A percentile compares a stretch with the other conserved stretches of the same genome.
These are phyloP conservation scores for Nineta flava DNA, from an alignment of 2,888 invertebrate genomes.

Conservation along the genomic window DNA sequence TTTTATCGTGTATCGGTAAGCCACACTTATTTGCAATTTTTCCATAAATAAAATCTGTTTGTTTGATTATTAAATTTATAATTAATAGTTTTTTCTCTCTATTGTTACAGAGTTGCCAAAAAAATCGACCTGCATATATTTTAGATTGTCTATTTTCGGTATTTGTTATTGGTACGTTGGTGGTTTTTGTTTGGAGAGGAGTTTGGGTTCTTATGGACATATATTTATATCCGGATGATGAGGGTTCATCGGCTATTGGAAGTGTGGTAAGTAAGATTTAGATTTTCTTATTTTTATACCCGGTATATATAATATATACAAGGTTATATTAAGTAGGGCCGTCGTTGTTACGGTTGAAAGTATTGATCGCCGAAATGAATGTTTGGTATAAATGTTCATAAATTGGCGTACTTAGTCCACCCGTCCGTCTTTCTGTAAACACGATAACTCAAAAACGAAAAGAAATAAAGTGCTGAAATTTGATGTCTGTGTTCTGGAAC, in stretches of 20 bases:
- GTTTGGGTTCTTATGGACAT: constrained; percentile 70
- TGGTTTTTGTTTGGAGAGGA: constrained; percentile 81
- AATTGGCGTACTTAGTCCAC: too few relatives aligned
- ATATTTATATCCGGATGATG: constrained; percentile 58
- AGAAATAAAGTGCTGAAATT: too few relatives aligned
- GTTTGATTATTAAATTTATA: background rate
- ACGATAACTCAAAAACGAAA: too few relatives aligned
- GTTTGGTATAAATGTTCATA: too few relatives aligned
- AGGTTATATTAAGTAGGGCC: too few relatives aligned
- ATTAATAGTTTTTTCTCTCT: background rate
- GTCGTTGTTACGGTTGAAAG: too few relatives aligned
- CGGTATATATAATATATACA: too few relatives aligned
- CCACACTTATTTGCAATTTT: constrained; percentile 16
- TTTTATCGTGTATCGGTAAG: constrained; percentile 71
- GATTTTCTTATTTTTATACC: too few relatives aligned
- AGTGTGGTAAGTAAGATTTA: constrained; percentile 51
- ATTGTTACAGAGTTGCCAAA: constrained; percentile 47
- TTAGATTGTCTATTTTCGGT: constrained; percentile 78
- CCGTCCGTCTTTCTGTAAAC: too few relatives aligned
- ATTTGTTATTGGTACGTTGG: constrained; percentile 64
- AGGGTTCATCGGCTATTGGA: constrained; percentile 51
- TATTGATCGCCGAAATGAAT: too few relatives aligned
- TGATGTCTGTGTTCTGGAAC: too few relatives aligned
- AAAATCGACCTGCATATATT: constrained; percentile 52
- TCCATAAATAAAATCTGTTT: background rate